Evolutionary conservation across 2,797 vertebrate genomes (phyloP).

Genomic region (Acanthurus lineatus): DNA sequence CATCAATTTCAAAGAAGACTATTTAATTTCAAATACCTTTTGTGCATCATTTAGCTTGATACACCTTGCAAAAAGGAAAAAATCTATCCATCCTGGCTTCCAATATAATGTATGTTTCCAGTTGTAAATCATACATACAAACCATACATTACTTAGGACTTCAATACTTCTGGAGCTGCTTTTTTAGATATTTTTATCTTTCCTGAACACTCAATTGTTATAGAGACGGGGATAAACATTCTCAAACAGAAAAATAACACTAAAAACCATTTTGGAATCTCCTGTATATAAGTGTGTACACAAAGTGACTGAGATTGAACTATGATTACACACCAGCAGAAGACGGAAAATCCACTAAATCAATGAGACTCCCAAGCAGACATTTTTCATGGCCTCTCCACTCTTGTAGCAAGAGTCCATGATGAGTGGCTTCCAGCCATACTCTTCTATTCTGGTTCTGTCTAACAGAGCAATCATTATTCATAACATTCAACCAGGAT

Average conservation of each 20-base stretch:
- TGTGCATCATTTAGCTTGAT: too few relatives aligned
- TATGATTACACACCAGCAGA: constrained; percentile 34
- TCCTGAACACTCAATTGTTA: constrained; percentile 2
- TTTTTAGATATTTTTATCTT: constrained; percentile 3
- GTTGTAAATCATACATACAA: neutral
- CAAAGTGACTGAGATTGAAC: constrained; percentile 43
- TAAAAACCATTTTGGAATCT: constrained; percentile 29
- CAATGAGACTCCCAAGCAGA: constrained; percentile 52
- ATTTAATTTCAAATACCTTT: too few relatives aligned
- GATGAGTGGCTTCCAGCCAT: constrained; percentile 52
- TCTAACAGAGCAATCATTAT: constrained; percentile 74
- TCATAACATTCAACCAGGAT: constrained; percentile 58
- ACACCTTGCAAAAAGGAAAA: too few relatives aligned
- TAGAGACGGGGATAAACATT: constrained; percentile 7
- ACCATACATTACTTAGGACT: neutral
- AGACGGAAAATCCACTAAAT: constrained; percentile 69
- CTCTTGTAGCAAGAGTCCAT: constrained; percentile 39
- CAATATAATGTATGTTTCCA: neutral
- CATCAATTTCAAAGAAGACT: too few relatives aligned
- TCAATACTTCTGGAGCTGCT: neutral
- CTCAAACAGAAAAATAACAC: constrained; percentile 15
- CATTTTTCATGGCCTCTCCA: constrained; percentile 29
- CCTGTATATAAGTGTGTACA: constrained; percentile 35
- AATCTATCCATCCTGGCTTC: neutral
- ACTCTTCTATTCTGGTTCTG: constrained; percentile 60